Evolutionary conservation across 2,797 vertebrate genomes (phyloP).

Genomic region (Diglossa cyanea): DNA sequence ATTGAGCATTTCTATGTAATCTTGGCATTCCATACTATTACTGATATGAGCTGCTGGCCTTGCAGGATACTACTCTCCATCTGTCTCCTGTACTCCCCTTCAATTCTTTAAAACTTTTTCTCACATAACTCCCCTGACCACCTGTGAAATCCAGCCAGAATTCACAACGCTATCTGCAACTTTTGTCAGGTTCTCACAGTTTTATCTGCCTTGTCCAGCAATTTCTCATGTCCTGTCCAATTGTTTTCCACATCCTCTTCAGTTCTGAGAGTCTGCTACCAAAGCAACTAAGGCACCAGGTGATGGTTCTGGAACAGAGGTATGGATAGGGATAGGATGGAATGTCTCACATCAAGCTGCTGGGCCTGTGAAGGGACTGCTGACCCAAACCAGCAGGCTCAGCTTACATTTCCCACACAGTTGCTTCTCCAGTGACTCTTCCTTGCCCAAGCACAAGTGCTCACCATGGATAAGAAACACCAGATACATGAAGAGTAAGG

Average conservation of each 20-base stretch:
- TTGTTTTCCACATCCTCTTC: not conserved
- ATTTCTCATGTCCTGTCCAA: not conserved
- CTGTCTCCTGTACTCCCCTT: not conserved
- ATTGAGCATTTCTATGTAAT: not conserved
- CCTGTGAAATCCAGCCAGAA: not conserved
- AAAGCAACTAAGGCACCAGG: not conserved
- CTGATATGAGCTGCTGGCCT: not conserved
- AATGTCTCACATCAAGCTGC: not conserved
- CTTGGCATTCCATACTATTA: not conserved
- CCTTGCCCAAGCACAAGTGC: not conserved
- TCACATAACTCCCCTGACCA: not conserved
- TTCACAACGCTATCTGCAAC: not conserved
- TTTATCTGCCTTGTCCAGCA: not conserved
- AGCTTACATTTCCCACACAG: not conserved
- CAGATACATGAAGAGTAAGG: not conserved
- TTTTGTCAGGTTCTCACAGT: not conserved
- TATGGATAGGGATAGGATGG: not conserved
- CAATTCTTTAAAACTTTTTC: not conserved
- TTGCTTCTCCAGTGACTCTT: not conserved
- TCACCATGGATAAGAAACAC: not conserved
- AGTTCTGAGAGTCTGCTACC: not conserved
- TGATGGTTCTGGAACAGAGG: not conserved
- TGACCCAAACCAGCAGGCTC: not conserved
- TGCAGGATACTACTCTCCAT: not conserved
- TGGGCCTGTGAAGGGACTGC: not conserved